Evolutionary conservation across 2,888 invertebrate genomes (phyloP).

Genomic region (Abrostola triplasia): DNA sequence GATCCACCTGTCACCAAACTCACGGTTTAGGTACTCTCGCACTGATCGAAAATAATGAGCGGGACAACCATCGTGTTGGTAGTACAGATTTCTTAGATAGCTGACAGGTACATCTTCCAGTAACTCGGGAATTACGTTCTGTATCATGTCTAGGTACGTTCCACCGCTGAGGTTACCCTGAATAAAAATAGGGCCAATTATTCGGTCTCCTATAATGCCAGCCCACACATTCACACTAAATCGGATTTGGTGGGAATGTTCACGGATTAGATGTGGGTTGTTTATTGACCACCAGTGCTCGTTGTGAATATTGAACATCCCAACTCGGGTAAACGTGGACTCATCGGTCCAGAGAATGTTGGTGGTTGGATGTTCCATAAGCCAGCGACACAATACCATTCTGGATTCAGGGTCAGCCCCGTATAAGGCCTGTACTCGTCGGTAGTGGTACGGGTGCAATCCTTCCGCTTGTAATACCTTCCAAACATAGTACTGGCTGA

Average conservation of each 20-base stretch:
- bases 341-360: slow-evolving; percentile 4
- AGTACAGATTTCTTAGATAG: neutral
- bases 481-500: no score
- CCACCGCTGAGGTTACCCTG: neutral
- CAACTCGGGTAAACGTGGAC: slow-evolving; percentile 1
- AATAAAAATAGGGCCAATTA: neutral
- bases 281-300: neutral
- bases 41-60: neutral
- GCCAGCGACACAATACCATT: neutral
- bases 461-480: neutral
- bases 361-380: neutral
- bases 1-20: no score
- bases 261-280: no score
- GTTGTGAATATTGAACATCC: neutral
- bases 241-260: no score
- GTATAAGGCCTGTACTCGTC: neutral
- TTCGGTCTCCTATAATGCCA: neutral
- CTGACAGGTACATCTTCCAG: neutral
- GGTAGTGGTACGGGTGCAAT: neutral
- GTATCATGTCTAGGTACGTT: neutral
- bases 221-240: neutral
- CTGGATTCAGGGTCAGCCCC: neutral
- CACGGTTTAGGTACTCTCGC: neutral
- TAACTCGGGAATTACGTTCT: neutral
- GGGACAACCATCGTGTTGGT: no score